These are phyloP conservation scores for Phrynosoma platyrhinos DNA, from an alignment of 2,113 vertebrate species.

Conservation along the genomic window DNA sequence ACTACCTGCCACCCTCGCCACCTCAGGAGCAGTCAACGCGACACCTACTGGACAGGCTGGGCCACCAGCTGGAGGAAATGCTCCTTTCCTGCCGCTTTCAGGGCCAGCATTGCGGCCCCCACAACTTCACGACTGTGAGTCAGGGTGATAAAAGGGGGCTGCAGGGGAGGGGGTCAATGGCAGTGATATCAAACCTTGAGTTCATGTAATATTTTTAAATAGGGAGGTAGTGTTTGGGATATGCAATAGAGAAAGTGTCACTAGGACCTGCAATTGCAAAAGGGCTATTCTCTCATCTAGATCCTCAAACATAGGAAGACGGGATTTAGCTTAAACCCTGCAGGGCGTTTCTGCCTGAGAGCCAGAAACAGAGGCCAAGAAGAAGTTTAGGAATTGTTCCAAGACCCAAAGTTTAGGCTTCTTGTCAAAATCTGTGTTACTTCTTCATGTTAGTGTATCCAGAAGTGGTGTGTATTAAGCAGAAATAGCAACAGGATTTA, in stretches of 20 bases:
- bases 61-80: constrained; percentile 88
- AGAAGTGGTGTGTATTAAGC: neutral
- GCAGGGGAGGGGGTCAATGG: neutral
- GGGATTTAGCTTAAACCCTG: neutral
- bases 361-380: neutral
- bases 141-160: neutral
- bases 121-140: constrained; percentile 87
- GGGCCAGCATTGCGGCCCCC: constrained; percentile 81
- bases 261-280: neutral
- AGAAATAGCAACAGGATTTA: neutral
- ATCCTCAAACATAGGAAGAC: neutral
- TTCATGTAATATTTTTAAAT: neutral
- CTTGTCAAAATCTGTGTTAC: neutral
- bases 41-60: constrained; percentile 82
- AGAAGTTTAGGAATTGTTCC: neutral
- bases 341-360: neutral
- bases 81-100: constrained; percentile 83
- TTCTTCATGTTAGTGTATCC: neutral
- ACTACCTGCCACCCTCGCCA: constrained; percentile 80
- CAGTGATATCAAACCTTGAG: neutral
- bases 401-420: neutral
- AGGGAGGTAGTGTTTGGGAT: neutral
- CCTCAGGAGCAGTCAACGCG: constrained; percentile 60
- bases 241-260: neutral
- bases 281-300: neutral